phyloP scores from a whole-genome alignment of 1,140 invertebrate genomes.

The Lysiphlebus fabarum region DNA sequence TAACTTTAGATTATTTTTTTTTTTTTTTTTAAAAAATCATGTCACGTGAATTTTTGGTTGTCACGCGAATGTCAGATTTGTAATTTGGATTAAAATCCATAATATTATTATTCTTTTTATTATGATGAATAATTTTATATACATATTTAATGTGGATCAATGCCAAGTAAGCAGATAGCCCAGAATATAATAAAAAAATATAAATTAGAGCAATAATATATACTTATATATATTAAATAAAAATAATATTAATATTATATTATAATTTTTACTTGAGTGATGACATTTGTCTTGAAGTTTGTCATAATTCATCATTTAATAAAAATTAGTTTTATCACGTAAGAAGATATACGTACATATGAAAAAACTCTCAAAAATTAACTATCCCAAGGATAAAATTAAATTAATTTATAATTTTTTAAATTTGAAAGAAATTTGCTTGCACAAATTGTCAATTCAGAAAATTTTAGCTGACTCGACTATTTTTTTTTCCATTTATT shows the following conservation, averaged over 20 bases:
- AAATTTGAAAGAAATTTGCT: slow-evolving; percentile 11
- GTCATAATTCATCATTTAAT: too few relatives aligned
- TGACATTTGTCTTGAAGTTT: too few relatives aligned
- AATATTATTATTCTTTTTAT: not conserved
- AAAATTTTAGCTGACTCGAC: slow-evolving; percentile 4
- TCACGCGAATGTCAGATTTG: slow-evolving; percentile 19
- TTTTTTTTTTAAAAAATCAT: not conserved
- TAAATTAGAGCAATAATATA: too few relatives aligned
- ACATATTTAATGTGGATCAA: not conserved
- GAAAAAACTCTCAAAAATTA: not conserved
- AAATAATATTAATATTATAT: too few relatives aligned
- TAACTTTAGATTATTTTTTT: too few relatives aligned
- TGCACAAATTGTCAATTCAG: not conserved
- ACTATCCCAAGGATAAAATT: not conserved
- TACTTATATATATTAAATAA: too few relatives aligned
- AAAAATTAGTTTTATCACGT: too few relatives aligned
- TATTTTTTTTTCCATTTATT: not conserved
- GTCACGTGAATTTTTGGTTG: slow-evolving; percentile 8
- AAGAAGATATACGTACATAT: not conserved
- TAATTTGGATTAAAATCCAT: not conserved
- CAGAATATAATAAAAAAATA: not conserved
- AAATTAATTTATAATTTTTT: not conserved
- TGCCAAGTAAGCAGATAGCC: not conserved
- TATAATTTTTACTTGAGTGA: too few relatives aligned
- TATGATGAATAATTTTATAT: not conserved